Conservation (phyloP, 2,113 vertebrate species). For the Protobothrops flavoviridis region DNA sequence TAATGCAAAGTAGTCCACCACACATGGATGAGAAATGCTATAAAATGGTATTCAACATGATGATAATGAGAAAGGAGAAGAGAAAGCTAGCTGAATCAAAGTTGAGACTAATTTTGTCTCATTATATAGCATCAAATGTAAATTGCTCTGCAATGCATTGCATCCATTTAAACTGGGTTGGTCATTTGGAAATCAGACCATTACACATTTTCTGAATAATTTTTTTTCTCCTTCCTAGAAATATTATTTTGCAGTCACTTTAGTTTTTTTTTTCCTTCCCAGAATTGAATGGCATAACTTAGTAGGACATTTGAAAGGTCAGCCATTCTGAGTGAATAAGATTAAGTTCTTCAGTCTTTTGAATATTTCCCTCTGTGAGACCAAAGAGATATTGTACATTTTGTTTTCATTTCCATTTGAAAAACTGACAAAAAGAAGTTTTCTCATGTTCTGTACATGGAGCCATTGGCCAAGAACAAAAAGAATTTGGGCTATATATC, state of each 20-base stretch:
- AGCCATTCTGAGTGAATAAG: not conserved
- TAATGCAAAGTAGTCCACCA: conserved; percentile 34
- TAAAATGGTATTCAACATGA: conserved; percentile 40
- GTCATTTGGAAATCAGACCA: conserved; percentile 46
- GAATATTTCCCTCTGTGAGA: not conserved
- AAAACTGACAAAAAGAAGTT: not conserved
- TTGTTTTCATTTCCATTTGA: conserved; percentile 2
- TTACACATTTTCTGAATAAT: conserved; percentile 16
- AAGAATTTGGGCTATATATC: not conserved
- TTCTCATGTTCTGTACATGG: not conserved
- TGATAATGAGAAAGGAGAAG: conserved; percentile 49
- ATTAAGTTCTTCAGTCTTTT: not conserved
- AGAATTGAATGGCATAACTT: conserved; percentile 5
- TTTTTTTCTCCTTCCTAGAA: conserved; percentile 5
- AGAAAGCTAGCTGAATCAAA: conserved; percentile 43
- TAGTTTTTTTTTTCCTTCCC: conserved; percentile 5
- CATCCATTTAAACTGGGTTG: conserved; percentile 46
- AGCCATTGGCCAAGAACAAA: not conserved
- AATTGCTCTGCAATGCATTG: conserved; percentile 49
- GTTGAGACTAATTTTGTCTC: conserved; percentile 58
- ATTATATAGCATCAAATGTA: conserved; percentile 56
- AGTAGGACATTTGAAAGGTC: conserved; percentile 16
- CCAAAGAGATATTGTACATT: not conserved
- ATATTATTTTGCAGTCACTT: conserved; percentile 23
- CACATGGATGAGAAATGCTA: conserved; percentile 35